phyloP scores from a whole-genome alignment of 2,888 invertebrate species.

The Callimorpha dominula region DNA sequence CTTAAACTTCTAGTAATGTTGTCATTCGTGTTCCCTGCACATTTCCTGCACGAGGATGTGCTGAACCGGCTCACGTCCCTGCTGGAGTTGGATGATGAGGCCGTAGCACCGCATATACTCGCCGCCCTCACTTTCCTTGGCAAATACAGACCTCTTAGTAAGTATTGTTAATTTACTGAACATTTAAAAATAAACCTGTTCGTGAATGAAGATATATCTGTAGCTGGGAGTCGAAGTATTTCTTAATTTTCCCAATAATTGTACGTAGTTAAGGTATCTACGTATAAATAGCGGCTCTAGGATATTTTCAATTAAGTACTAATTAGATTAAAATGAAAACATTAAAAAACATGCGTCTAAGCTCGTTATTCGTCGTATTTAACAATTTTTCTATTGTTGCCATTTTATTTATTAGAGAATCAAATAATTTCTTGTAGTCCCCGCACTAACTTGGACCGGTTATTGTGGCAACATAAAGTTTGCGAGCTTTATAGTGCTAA shows the following conservation, averaged over 20 bases:
- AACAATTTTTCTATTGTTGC: no score
- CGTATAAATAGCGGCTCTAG: neutral
- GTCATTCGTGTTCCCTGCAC: slow-evolving; percentile 96
- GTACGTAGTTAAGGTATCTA: neutral
- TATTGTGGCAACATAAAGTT: no score
- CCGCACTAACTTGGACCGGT: no score
- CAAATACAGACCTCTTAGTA: slow-evolving; percentile 93
- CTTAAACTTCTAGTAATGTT: slow-evolving; percentile 95
- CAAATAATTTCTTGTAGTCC: no score
- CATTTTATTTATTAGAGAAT: no score
- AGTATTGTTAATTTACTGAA: slow-evolving; percentile 61
- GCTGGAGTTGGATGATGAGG: slow-evolving; percentile 93
- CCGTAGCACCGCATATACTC: slow-evolving; percentile 92
- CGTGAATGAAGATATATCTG: neutral
- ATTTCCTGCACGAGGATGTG: slow-evolving; percentile 95
- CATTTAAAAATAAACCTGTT: neutral
- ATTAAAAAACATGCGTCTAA: no score
- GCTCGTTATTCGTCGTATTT: no score
- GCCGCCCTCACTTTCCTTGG: slow-evolving; percentile 95
- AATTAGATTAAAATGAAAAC: neutral
- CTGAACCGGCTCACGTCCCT: slow-evolving; percentile 92
- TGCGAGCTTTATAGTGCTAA: no score
- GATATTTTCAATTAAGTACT: neutral
- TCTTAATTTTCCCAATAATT: neutral
- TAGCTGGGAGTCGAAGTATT: neutral